phyloP scores from a whole-genome alignment of 2,888 invertebrate genomes.

The Linnaemya vulpina region DNA sequence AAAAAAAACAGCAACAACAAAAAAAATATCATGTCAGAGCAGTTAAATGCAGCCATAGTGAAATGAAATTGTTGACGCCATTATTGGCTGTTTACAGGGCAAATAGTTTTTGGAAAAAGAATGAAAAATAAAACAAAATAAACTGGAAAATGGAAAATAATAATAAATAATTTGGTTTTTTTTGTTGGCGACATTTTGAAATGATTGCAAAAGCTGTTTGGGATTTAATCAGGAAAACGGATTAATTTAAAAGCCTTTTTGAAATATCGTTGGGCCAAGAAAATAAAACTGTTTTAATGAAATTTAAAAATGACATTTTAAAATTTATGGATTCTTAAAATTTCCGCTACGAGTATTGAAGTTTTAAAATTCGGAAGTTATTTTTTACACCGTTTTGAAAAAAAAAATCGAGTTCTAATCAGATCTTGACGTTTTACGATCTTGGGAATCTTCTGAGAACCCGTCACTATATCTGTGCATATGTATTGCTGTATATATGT shows the following conservation, averaged over 20 bases:
- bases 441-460: too few relatives aligned
- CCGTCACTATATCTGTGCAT: too few relatives aligned
- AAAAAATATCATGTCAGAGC: constrained; percentile 55
- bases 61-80: constrained; percentile 60
- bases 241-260: constrained; percentile 9
- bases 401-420: too few relatives aligned
- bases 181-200: constrained; percentile 19
- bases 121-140: not conserved
- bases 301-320: too few relatives aligned
- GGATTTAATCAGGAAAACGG: not conserved
- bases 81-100: constrained; percentile 55
- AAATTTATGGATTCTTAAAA: too few relatives aligned
- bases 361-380: too few relatives aligned
- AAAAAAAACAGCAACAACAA: constrained; percentile 3
- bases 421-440: too few relatives aligned
- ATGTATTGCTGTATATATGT: too few relatives aligned
- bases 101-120: constrained; percentile 4
- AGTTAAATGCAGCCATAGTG: constrained; percentile 67
- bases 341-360: too few relatives aligned
- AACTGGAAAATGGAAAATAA: constrained; percentile 12
- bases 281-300: too few relatives aligned
- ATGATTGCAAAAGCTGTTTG: not conserved
- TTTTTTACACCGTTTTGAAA: too few relatives aligned
- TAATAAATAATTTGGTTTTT: not conserved
- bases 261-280: not conserved